Percentiles rank a stretch among this genome's conserved stretches.
Conservation (phyloP, 2,888 invertebrate genomes). For the Athalia rosae region DNA sequence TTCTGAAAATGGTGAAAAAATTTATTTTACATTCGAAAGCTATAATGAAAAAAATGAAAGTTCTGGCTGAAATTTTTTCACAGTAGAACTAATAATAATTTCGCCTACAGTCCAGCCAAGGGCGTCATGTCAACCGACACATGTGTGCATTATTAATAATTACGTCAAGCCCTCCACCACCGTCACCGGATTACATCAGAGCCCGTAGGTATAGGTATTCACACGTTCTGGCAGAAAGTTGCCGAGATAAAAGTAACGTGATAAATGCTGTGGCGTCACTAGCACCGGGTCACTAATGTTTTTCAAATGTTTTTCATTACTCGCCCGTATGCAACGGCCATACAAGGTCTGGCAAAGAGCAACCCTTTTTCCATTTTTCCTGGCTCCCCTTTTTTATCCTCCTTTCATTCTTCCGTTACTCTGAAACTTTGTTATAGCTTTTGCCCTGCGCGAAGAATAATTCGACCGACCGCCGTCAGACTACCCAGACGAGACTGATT, state of each 20-base stretch:
- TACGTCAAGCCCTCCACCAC: conserved; percentile 1
- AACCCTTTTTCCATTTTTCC: conserved; percentile 1
- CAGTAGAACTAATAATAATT: not conserved
- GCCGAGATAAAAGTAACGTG: conserved; percentile 33
- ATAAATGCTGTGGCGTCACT: conserved; percentile 45
- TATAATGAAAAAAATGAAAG: too few species aligned
- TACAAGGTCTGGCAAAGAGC: not conserved
- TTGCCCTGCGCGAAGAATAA: not conserved
- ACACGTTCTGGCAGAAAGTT: conserved; percentile 24
- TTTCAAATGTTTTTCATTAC: conserved; percentile 47
- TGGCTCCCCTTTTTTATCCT: conserved; percentile 4
- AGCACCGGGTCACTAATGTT: conserved; percentile 45
- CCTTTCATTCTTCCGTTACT: not conserved
- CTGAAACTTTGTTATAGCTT: conserved; percentile 22
- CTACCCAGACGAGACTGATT: conserved; percentile 11
- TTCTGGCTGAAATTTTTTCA: too few species aligned
- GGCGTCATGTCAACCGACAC: conserved; percentile 29
- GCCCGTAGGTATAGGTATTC: not conserved
- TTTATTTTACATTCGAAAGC: too few species aligned
- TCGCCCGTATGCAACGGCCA: conserved; percentile 24
- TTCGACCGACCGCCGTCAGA: conserved; percentile 25
- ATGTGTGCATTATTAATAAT: conserved; percentile 43
- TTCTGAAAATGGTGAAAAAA: too few species aligned
- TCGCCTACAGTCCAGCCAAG: conserved; percentile 15
- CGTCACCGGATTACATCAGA: too few species aligned